phyloP scores from a whole-genome alignment of 2,113 vertebrate genomes.

The Nanorana parkeri region DNA sequence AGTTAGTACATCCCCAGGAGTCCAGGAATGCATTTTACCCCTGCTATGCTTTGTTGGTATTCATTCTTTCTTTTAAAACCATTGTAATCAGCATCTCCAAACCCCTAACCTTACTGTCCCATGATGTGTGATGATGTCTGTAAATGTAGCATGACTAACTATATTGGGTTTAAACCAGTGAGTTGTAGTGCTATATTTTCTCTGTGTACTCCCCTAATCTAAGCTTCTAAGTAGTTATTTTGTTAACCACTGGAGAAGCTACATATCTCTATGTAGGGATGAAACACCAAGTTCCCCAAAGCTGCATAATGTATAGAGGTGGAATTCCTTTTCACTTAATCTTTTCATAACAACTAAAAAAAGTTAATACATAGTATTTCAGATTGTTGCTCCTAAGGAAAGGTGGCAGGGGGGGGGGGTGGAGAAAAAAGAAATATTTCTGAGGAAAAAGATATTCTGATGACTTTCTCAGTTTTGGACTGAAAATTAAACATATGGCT shows the following conservation, averaged over 20 bases:
- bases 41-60: constrained; percentile 68
- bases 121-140: constrained; percentile 64
- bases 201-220: not conserved
- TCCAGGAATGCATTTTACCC: constrained; percentile 64
- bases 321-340: not conserved
- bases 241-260: constrained; percentile 13
- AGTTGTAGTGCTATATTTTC: not conserved
- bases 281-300: not conserved
- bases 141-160: constrained; percentile 63
- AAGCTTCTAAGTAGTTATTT: not conserved
- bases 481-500: not conserved
- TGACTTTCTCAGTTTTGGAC: not conserved
- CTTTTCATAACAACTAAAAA: not conserved
- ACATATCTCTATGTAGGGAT: constrained; percentile 21
- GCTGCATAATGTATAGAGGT: constrained; percentile 16
- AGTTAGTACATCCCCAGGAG: constrained; percentile 68
- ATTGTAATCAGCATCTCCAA: constrained; percentile 66
- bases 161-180: constrained; percentile 59
- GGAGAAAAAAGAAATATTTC: not conserved
- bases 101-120: constrained; percentile 62
- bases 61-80: constrained; percentile 68
- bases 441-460: not conserved
- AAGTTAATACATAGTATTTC: not conserved
- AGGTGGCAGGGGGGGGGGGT: not conserved
- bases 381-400: constrained; percentile 9